Conservation (phyloP, 1,140 invertebrate species). For the Drosophila simulans region DNA sequence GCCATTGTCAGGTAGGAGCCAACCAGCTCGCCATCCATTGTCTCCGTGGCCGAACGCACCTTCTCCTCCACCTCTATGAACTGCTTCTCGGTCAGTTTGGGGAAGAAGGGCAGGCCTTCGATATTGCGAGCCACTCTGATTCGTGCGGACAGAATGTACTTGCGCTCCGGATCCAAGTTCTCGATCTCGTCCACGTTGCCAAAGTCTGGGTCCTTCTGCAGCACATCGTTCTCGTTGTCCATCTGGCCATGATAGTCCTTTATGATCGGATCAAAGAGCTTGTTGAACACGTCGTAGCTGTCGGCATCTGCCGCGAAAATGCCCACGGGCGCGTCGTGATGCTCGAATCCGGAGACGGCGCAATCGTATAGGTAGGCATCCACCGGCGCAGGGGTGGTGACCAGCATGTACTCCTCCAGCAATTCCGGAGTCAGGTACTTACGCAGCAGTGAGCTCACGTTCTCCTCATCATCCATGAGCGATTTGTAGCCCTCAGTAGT, state of each 20-base stretch:
- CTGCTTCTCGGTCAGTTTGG: slow-evolving; percentile 89
- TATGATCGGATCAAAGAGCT: slow-evolving; percentile 92
- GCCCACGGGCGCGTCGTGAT: slow-evolving; percentile 88
- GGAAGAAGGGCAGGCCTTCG: slow-evolving; percentile 91
- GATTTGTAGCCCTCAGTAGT: slow-evolving; percentile 87
- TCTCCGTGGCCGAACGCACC: slow-evolving; percentile 67
- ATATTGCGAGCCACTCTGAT: slow-evolving; percentile 90
- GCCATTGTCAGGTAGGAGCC: slow-evolving; percentile 89
- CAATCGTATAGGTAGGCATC: slow-evolving; percentile 87
- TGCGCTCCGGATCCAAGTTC: slow-evolving; percentile 89
- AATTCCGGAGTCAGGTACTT: slow-evolving; percentile 89
- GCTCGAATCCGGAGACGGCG: slow-evolving; percentile 88
- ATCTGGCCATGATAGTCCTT: slow-evolving; percentile 90
- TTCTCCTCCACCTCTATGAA: slow-evolving; percentile 85
- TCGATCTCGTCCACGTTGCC: slow-evolving; percentile 88
- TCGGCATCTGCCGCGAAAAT: slow-evolving; percentile 91
- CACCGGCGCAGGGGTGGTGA: slow-evolving; percentile 86
- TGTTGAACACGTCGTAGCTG: slow-evolving; percentile 88
- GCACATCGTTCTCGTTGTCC: slow-evolving; percentile 87
- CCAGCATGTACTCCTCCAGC: slow-evolving; percentile 88
- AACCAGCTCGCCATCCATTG: slow-evolving; percentile 87
- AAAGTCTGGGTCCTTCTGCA: slow-evolving; percentile 86
- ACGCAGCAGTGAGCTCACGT: slow-evolving; percentile 88
- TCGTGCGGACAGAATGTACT: slow-evolving; percentile 90
- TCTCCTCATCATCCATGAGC: slow-evolving; percentile 86